Conservation (phyloP, 2,113 vertebrate genomes). For the Scomber japonicus region DNA sequence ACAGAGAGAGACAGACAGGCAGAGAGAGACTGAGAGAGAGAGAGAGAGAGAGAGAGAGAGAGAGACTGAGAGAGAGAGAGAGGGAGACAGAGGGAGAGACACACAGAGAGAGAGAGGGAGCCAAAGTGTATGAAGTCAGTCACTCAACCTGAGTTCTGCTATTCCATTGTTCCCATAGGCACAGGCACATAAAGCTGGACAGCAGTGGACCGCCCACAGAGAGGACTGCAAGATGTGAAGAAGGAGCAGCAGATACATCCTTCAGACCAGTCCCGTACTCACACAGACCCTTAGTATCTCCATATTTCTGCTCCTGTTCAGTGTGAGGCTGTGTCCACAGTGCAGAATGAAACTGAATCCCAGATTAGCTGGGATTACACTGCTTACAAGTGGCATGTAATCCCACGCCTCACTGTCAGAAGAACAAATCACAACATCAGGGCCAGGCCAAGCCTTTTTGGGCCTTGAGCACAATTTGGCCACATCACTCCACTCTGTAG, state of each 20-base stretch:
- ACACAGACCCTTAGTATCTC: constrained; percentile 14
- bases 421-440: constrained; percentile 58
- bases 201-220: constrained; percentile 74
- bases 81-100: too few relatives aligned
- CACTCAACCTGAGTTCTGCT: constrained; percentile 86
- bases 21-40: too few relatives aligned
- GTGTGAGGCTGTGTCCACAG: constrained; percentile 31
- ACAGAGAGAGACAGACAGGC: too few relatives aligned
- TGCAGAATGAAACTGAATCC: constrained; percentile 65
- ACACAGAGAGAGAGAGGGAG: too few relatives aligned
- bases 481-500: too few relatives aligned
- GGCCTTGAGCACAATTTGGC: neutral
- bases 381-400: constrained; percentile 61
- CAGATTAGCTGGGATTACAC: constrained; percentile 81
- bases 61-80: neutral
- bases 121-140: neutral
- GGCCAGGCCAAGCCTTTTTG: neutral
- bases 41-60: too few relatives aligned
- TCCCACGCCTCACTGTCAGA: constrained; percentile 53
- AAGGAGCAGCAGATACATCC: constrained; percentile 84
- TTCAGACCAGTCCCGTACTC: constrained; percentile 48
- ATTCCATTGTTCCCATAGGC: constrained; percentile 82
- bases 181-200: constrained; percentile 90
- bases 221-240: constrained; percentile 78
- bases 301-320: constrained; percentile 53